phyloP scores from a whole-genome alignment of 2,113 vertebrate species.

The Ornithorhynchus anatinus region DNA sequence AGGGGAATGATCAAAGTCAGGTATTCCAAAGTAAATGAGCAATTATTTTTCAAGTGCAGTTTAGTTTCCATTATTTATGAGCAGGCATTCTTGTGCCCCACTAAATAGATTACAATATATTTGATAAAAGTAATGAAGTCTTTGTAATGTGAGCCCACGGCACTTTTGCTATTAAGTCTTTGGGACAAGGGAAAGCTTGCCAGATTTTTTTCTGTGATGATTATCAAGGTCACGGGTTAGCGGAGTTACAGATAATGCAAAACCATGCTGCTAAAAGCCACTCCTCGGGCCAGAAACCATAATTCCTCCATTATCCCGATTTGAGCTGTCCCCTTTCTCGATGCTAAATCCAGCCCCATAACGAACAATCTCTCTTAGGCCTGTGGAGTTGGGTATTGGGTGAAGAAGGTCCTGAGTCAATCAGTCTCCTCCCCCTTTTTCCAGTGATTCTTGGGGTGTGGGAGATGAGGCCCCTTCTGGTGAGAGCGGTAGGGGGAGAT shows the following conservation, averaged over 20 bases:
- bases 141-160: background rate
- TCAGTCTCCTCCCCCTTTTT: too few relatives aligned
- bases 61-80: background rate
- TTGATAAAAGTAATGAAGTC: background rate
- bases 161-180: background rate
- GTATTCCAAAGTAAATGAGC: background rate
- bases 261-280: background rate
- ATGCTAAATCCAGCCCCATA: slow-evolving; percentile 7
- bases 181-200: background rate
- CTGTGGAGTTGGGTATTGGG: slow-evolving; percentile 34
- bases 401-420: slow-evolving; percentile 41
- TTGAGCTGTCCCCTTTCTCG: background rate
- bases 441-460: too few relatives aligned
- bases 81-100: background rate
- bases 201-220: background rate
- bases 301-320: background rate
- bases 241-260: slow-evolving; percentile 6
- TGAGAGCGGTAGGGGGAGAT: too few relatives aligned
- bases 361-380: slow-evolving; percentile 20
- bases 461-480: too few relatives aligned
- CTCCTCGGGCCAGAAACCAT: background rate
- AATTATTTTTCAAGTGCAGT: background rate
- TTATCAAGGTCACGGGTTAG: background rate
- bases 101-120: background rate
- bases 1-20: background rate